Evolutionary conservation across 2,888 invertebrate genomes (phyloP).

Genomic region (Apamea crenata): DNA sequence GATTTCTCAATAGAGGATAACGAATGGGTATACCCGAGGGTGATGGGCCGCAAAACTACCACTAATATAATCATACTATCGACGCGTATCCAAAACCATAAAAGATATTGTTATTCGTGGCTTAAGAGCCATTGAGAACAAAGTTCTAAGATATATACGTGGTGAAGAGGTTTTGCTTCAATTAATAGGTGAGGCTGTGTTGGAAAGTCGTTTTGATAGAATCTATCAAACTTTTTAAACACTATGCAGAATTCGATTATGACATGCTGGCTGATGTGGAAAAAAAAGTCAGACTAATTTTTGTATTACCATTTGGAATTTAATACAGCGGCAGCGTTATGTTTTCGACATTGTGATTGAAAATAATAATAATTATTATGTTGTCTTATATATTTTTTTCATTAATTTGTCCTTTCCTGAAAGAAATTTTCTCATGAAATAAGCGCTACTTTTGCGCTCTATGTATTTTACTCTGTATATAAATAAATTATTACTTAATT

Average conservation of each 20-base stretch:
- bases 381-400: neutral
- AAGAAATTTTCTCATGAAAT: neutral
- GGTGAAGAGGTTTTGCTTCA: slow-evolving; percentile 22
- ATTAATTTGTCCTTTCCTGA: neutral
- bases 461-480: no score
- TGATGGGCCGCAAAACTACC: slow-evolving; percentile 47
- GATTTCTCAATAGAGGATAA: slow-evolving; percentile 56
- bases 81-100: slow-evolving; percentile 45
- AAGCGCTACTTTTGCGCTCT: neutral
- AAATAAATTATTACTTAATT: neutral
- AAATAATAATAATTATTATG: neutral
- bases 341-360: neutral
- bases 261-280: no score
- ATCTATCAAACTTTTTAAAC: neutral
- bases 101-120: slow-evolving; percentile 53
- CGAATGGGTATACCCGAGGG: slow-evolving; percentile 25
- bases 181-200: neutral
- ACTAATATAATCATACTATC: slow-evolving; percentile 55
- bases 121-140: slow-evolving; percentile 27
- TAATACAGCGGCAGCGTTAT: neutral
- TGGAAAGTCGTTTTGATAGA: neutral
- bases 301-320: neutral
- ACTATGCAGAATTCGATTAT: neutral
- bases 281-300: neutral
- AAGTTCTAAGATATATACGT: slow-evolving; percentile 29